A percentile compares a stretch with the other conserved stretches of the same genome.
phyloP scores from a whole-genome alignment of 2,888 invertebrate genomes.

The Dendrolimus pini region DNA sequence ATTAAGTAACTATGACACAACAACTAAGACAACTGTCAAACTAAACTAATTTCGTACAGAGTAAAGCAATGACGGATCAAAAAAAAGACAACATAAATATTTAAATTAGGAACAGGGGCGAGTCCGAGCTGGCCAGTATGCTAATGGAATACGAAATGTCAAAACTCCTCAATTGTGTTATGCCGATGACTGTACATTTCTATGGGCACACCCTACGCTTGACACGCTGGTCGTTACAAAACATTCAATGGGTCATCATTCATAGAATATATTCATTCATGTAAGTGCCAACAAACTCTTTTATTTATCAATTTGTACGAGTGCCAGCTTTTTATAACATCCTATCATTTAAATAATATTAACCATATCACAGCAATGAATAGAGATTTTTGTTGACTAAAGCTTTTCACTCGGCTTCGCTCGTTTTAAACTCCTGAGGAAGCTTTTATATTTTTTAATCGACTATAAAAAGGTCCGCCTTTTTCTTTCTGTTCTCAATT shows the following conservation, averaged over 20 bases:
- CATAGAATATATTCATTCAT: conserved; percentile 30
- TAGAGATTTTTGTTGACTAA: too few relatives aligned
- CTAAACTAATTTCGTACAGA: conserved; percentile 8
- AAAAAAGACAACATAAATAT: conserved; percentile 50
- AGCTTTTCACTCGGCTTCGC: too few relatives aligned
- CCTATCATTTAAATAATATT: conserved; percentile 9
- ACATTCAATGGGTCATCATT: conserved; percentile 52
- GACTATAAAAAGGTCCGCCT: too few relatives aligned
- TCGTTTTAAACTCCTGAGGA: too few relatives aligned
- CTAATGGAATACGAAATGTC: conserved; percentile 63
- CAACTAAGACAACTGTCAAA: not conserved
- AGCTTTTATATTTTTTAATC: too few relatives aligned
- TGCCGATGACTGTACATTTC: conserved; percentile 66
- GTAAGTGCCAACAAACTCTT: conserved; percentile 18
- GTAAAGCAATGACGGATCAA: conserved; percentile 26
- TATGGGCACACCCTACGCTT: conserved; percentile 54
- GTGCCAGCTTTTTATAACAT: not conserved
- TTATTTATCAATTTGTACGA: conserved; percentile 2
- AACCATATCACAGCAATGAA: not conserved
- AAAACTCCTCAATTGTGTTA: conserved; percentile 41
- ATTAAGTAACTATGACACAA: not conserved
- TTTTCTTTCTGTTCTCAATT: too few relatives aligned
- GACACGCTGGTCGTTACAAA: conserved; percentile 31
- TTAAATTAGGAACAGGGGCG: conserved; percentile 41
- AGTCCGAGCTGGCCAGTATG: conserved; percentile 61